Percentiles rank a stretch among this genome's conserved stretches.
Conservation (phyloP, 2,888 invertebrate genomes). For the Pollenia amentaria region DNA sequence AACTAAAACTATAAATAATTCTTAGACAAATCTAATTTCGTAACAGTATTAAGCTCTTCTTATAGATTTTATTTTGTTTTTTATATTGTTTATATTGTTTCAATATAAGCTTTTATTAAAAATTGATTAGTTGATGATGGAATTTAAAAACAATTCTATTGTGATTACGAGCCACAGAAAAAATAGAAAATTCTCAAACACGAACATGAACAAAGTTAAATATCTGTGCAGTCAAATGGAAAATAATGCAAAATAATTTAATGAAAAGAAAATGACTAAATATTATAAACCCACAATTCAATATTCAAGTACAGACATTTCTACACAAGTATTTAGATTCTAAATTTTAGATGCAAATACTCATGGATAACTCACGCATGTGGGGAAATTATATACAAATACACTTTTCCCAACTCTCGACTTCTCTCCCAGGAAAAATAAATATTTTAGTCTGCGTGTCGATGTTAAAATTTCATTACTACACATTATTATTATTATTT, state of each 20-base stretch:
- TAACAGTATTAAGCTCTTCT: too few relatives aligned
- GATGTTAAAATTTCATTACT: conserved; percentile 37
- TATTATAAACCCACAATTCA: conserved; percentile 19
- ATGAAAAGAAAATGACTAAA: conserved; percentile 64
- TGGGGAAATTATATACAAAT: neutral
- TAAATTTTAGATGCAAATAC: too few relatives aligned
- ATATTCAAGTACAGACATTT: neutral
- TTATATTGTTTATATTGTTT: too few relatives aligned
- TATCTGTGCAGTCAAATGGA: conserved; percentile 53
- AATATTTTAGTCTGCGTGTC: conserved; percentile 11
- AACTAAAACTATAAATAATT: too few relatives aligned
- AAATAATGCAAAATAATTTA: conserved; percentile 63
- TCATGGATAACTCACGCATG: neutral
- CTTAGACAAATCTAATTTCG: too few relatives aligned
- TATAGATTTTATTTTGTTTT: too few relatives aligned
- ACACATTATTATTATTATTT: conserved; percentile 19
- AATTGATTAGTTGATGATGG: conserved; percentile 41
- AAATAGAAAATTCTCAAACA: conserved; percentile 27
- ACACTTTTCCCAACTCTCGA: neutral
- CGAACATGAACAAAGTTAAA: conserved; percentile 4
- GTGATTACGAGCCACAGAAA: neutral
- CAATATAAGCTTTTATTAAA: conserved; percentile 10
- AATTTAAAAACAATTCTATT: conserved; percentile 35
- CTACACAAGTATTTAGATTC: too few relatives aligned
- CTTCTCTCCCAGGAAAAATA: neutral